These are phyloP conservation scores for Eira barbara DNA, from an alignment of 2,113 vertebrate species.

Conservation along the genomic window DNA sequence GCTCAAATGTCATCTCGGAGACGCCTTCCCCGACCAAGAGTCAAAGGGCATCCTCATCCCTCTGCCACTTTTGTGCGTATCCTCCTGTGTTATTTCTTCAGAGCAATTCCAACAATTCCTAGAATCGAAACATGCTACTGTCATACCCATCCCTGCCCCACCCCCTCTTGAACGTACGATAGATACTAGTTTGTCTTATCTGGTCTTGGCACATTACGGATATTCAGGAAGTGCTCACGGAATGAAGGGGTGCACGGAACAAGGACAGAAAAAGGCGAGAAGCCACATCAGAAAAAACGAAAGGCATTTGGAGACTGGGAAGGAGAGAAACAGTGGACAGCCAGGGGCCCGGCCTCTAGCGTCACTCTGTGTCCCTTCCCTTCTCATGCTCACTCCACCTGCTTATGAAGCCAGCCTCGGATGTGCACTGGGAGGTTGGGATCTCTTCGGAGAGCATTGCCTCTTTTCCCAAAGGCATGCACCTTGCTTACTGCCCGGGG, in stretches of 20 bases:
- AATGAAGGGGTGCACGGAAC: neutral
- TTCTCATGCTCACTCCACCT: conserved; percentile 75
- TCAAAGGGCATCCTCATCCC: neutral
- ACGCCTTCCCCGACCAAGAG: neutral
- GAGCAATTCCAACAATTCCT: neutral
- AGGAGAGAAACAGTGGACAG: neutral
- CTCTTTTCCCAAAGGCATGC: conserved; percentile 91
- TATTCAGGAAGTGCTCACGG: neutral
- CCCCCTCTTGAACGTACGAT: neutral
- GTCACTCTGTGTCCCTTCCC: too few relatives aligned
- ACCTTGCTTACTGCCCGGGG: conserved; percentile 82
- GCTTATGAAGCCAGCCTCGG: conserved; percentile 94
- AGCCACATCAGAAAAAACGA: neutral
- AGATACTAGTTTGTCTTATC: neutral
- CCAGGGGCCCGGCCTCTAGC: neutral
- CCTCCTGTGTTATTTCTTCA: neutral
- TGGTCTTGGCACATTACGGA: neutral
- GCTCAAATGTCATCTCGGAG: neutral
- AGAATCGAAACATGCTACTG: neutral
- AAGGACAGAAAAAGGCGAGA: neutral
- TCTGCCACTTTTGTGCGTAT: neutral
- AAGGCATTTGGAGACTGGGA: neutral
- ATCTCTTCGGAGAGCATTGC: conserved; percentile 88
- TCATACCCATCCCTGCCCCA: neutral
- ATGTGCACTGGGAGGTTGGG: conserved; percentile 91